Evolutionary conservation across 1,140 invertebrate genomes (phyloP), one percentile per base, ranked within the genome.

Genomic region (Panagrolaimus sp.): DNA sequence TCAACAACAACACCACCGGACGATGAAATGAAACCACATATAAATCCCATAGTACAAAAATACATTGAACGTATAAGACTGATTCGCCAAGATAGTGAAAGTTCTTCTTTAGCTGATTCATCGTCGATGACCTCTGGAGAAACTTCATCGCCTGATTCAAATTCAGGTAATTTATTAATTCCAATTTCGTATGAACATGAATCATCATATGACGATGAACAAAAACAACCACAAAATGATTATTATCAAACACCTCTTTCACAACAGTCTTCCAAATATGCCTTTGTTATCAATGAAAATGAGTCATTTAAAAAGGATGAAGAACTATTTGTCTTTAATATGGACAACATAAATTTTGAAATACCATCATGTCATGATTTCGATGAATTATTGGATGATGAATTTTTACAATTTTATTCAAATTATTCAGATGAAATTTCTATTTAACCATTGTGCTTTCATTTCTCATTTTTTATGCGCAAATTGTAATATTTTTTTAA

Each of bases 31-130:
- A 57, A 57, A 27, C 51, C 51, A 25, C 51, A 57, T 57, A 8
- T 57, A 27, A 57, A 57, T 27, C 51, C 51, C 9, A 27, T 57
- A n/a, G 51, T 57, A 25, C 20, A 57, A 57, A 57, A 27, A 57
- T 57, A 57, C 20, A 20, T 57, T 57, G 51, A 20, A 11, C 20
- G 31, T 38, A 57, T 38, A 38, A 38, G 31, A 38, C 7, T 38
- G 20, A 57, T 11, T 25, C 27, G 20, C 13, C 51, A 27, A 13
- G 9, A 23, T 11, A 20, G 51, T 57, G 27, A 57, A 11, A 20
- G 20, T 16, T 57, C 27, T 57, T 57, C 51, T n/a, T n/a, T n/a
- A 57, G 27, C 20, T 20, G 20, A 27, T 16, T 57, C 51, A 27
- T 57, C 51, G 8, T 27, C 51, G 3, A 8, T 57, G 13, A 57